Percentiles rank a stretch among this genome's conserved stretches.
Evolutionary conservation across 2,888 invertebrate species (phyloP).

Genomic region (Hirtodrosophila trivittata): DNA sequence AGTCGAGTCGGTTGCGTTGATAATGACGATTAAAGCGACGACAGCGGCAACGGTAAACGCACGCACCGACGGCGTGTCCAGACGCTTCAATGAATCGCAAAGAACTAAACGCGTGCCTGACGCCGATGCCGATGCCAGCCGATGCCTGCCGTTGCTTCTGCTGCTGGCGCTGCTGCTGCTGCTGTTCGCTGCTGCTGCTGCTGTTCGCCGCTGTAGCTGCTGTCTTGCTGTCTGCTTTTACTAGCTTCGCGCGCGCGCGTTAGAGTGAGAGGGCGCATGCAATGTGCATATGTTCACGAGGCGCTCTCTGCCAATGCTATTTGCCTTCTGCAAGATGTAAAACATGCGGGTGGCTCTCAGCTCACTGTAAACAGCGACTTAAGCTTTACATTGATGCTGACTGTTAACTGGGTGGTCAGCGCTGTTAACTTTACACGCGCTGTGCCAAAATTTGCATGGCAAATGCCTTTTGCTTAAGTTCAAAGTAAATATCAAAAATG

Average conservation of each 20-base stretch:
- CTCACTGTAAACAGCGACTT: slow-evolving; percentile 25
- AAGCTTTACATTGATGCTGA: slow-evolving; percentile 49
- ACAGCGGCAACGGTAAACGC: slow-evolving; percentile 15
- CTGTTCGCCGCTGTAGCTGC: slow-evolving; percentile 43
- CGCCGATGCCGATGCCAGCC: slow-evolving; percentile 25
- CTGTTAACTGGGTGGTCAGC: slow-evolving; percentile 27
- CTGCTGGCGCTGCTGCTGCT: slow-evolving; percentile 38
- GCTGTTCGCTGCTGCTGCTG: slow-evolving; percentile 15
- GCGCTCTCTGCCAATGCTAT: slow-evolving; percentile 19
- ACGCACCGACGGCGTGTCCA: slow-evolving; percentile 77
- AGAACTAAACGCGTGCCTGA: slow-evolving; percentile 76
- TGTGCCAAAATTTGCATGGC: background rate
- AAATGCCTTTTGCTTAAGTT: no score
- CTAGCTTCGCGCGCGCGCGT: slow-evolving; percentile 8
- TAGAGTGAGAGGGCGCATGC: slow-evolving; percentile 2
- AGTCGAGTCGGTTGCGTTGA: slow-evolving; percentile 30
- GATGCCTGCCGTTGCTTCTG: slow-evolving; percentile 32
- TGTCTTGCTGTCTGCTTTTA: slow-evolving; percentile 18
- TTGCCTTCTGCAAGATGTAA: slow-evolving; percentile 35
- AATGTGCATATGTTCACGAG: slow-evolving; percentile 7
- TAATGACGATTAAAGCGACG: slow-evolving; percentile 39
- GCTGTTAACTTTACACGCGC: slow-evolving; percentile 20
- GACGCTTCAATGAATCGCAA: slow-evolving; percentile 82
- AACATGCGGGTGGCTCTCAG: slow-evolving; percentile 54
- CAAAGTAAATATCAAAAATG: no score